Base-by-base conservation (phyloP, 2,888 invertebrate species). In the Halictus quadricinctus region DNA sequence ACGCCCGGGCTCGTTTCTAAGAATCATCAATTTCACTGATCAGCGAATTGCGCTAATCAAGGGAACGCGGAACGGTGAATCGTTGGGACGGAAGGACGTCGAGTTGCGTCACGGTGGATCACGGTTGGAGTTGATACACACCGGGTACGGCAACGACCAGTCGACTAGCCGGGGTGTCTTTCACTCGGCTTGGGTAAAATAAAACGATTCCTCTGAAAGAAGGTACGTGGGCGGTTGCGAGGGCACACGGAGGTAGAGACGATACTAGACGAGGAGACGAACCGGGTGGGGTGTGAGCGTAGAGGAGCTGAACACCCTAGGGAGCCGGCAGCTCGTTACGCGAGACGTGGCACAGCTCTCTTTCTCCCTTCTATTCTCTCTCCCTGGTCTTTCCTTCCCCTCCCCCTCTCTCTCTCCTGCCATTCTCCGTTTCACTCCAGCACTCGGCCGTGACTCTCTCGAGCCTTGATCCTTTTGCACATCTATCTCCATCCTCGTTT, bases 311-410 rank as follows among this genome's bases (percentile, higher is more conserved):
- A 93, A 94, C 91, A 93, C 94, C 92, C 93, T 91, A 87, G 94
- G 93, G 94, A 94, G 90, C 91, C 92, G 90, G 93, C 93, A 94
- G 94, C 94, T 94, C 94, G 94, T 94, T 94, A 94, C 92, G 93
- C 90, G 91, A 94, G 92, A 93, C 93, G 92, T 93, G 92, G 91
- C 91, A 90, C 92, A 90, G 91, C 91, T 92, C 91, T 90, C 88
- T 88, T 88, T 83, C 86, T 80, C 86, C 88, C 86, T 89, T 84
- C 86, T 90, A 81, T 84, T 88, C 88, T 87, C 87, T 83, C 83
- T 83, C 83, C 76, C 79, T 75, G 73, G 79, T 54, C 50, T 83
- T 81, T 83, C 82, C 72, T 84, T 87, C 76, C n/a, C 73, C 76
- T 48, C 76, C 29, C 80, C 46, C 83, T 87, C 88, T 87, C 87